These are phyloP conservation scores for Caenorhabditis panamensis DNA, from an alignment of 2,888 invertebrate genomes.

Conservation along the genomic window DNA sequence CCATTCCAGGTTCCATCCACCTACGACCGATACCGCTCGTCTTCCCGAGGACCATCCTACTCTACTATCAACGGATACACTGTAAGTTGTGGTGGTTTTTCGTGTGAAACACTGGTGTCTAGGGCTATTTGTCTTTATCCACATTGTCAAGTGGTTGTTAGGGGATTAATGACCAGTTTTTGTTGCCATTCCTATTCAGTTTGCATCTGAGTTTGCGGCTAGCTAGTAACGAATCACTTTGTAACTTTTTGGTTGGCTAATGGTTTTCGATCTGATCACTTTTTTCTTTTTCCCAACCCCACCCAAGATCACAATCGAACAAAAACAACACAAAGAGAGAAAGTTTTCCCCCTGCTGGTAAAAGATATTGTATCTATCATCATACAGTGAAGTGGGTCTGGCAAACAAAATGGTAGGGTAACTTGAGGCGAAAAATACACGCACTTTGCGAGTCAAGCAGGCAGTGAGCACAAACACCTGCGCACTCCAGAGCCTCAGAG, in stretches of 20 bases:
- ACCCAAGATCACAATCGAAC: neutral
- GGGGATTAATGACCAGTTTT: constrained; percentile 18
- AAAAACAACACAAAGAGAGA: neutral
- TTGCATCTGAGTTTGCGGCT: too few species aligned
- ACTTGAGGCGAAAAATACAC: constrained; percentile 62
- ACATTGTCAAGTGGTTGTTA: constrained; percentile 33
- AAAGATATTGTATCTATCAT: constrained; percentile 56
- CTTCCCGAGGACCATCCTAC: constrained; percentile 75
- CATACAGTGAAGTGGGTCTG: constrained; percentile 44
- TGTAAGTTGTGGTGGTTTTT: constrained; percentile 64
- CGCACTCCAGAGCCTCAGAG: constrained; percentile 29
- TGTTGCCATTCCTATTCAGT: constrained; percentile 13
- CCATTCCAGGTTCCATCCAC: constrained; percentile 75
- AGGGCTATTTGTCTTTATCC: constrained; percentile 4
- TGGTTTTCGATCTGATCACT: neutral
- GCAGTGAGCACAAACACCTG: constrained; percentile 43
- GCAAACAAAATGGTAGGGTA: constrained; percentile 44
- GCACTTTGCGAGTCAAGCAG: constrained; percentile 54
- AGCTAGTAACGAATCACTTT: too few species aligned
- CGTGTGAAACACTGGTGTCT: constrained; percentile 55
- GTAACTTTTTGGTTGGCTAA: neutral
- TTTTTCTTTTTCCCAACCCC: neutral
- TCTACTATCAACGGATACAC: constrained; percentile 75
- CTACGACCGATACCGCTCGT: constrained; percentile 77
- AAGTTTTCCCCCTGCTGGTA: neutral